Percentiles rank a stretch among this genome's conserved stretches.
Evolutionary conservation across 2,797 vertebrate genomes (phyloP).

Genomic region (Notolepis coatsorum): DNA sequence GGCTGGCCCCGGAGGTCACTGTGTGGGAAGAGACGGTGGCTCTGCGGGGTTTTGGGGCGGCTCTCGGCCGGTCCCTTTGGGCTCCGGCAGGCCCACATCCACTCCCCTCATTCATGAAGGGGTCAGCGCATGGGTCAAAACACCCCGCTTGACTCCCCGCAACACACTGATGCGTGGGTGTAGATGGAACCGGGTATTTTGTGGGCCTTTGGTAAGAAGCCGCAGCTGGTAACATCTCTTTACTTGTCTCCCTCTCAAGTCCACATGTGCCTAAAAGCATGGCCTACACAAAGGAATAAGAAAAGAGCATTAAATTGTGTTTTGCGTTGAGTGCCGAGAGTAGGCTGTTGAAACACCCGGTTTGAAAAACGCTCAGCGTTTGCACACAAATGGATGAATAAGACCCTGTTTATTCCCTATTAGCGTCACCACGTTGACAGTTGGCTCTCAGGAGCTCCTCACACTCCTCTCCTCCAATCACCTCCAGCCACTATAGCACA

Average conservation of each 20-base stretch:
- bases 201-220: slow-evolving; percentile 66
- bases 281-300: slow-evolving; percentile 67
- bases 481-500: slow-evolving; percentile 43
- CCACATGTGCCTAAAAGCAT: slow-evolving; percentile 80
- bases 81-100: slow-evolving; percentile 74
- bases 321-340: slow-evolving; percentile 62
- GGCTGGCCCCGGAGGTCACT: slow-evolving; percentile 83
- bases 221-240: slow-evolving; percentile 63
- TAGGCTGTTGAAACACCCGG: slow-evolving; percentile 28
- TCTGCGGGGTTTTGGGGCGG: slow-evolving; percentile 76
- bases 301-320: slow-evolving; percentile 64
- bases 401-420: slow-evolving; percentile 78
- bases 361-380: slow-evolving; percentile 38
- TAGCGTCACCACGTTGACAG: slow-evolving; percentile 72
- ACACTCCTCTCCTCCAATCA: slow-evolving; percentile 49
- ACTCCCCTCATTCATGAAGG: slow-evolving; percentile 83
- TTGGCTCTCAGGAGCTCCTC: slow-evolving; percentile 58
- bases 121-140: slow-evolving; percentile 83
- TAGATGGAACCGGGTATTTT: slow-evolving; percentile 80
- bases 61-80: slow-evolving; percentile 81
- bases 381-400: slow-evolving; percentile 66
- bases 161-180: slow-evolving; percentile 76
- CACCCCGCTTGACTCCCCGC: slow-evolving; percentile 78
- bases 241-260: slow-evolving; percentile 66
- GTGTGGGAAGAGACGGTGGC: slow-evolving; percentile 83